Conservation (phyloP, 2,888 invertebrate genomes). For the Sphaerophoria rueppellii region DNA sequence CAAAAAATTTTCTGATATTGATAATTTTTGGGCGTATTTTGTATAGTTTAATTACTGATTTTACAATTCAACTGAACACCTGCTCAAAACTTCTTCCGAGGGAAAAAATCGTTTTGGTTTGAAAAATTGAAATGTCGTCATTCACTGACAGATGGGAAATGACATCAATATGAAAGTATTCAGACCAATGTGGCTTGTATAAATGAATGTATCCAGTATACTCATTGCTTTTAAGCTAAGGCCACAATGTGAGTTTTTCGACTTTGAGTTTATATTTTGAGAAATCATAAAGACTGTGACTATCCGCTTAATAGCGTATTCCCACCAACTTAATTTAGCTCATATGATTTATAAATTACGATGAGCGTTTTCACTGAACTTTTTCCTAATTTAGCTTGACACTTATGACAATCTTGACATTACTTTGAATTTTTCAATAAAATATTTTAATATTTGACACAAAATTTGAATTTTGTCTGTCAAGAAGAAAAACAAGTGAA, state of each 20-base stretch:
- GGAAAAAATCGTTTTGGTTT: constrained; percentile 72
- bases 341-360: too few species aligned
- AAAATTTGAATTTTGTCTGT: too few species aligned
- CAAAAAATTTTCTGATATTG: constrained; percentile 12
- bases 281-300: too few species aligned
- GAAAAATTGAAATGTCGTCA: constrained; percentile 64
- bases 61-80: constrained; percentile 48
- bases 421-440: too few species aligned
- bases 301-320: too few species aligned
- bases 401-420: too few species aligned
- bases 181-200: constrained; percentile 8
- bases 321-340: too few species aligned
- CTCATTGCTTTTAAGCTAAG: neutral
- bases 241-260: neutral
- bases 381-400: too few species aligned
- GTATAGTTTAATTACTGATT: neutral
- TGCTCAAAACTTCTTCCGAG: constrained; percentile 52
- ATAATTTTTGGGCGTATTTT: constrained; percentile 3
- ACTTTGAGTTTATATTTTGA: too few species aligned
- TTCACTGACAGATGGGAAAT: constrained; percentile 47
- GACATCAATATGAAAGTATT: constrained; percentile 46
- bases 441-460: too few species aligned
- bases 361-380: too few species aligned
- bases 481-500: too few species aligned
- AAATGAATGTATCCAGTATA: neutral